Conservation (phyloP, 2,888 invertebrate species). For the Drosophila lacicola region DNA sequence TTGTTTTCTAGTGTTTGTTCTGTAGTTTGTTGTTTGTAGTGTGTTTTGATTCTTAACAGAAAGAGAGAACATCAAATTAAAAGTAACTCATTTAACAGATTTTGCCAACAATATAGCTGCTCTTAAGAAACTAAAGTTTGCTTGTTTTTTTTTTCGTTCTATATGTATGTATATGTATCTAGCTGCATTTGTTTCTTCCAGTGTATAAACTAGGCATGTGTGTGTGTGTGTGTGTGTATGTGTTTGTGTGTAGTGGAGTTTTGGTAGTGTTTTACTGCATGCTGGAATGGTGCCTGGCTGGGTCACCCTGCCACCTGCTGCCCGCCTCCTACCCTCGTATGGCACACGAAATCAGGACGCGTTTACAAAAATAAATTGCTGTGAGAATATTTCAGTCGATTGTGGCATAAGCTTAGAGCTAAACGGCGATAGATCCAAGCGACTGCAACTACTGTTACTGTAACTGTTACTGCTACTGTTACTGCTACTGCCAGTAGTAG, state of each 20-base stretch:
- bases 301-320: constrained; percentile 10
- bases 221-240: constrained; percentile 42
- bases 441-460: constrained; percentile 1
- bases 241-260: constrained; percentile 40
- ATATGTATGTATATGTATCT: constrained; percentile 47
- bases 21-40: constrained; percentile 56
- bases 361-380: constrained; percentile 70
- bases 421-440: constrained; percentile 22
- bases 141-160: constrained; percentile 32
- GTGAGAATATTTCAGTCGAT: constrained; percentile 62
- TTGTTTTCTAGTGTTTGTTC: constrained; percentile 53
- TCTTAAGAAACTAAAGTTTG: constrained; percentile 63
- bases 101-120: constrained; percentile 63
- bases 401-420: constrained; percentile 52
- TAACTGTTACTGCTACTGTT: constrained; percentile 3
- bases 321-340: constrained; percentile 38
- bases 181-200: constrained; percentile 61
- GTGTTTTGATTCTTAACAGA: constrained; percentile 45
- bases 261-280: constrained; percentile 49
- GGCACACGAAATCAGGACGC: constrained; percentile 75
- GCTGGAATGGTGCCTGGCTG: constrained; percentile 50
- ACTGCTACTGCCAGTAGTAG: constrained; percentile 54
- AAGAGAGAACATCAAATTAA: constrained; percentile 45
- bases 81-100: constrained; percentile 69
- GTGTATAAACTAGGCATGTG: constrained; percentile 43